Percentiles rank a stretch among this genome's conserved stretches.
Evolutionary conservation across 2,797 vertebrate genomes (phyloP).

Genomic region (Mormyrus hasselquistii): DNA sequence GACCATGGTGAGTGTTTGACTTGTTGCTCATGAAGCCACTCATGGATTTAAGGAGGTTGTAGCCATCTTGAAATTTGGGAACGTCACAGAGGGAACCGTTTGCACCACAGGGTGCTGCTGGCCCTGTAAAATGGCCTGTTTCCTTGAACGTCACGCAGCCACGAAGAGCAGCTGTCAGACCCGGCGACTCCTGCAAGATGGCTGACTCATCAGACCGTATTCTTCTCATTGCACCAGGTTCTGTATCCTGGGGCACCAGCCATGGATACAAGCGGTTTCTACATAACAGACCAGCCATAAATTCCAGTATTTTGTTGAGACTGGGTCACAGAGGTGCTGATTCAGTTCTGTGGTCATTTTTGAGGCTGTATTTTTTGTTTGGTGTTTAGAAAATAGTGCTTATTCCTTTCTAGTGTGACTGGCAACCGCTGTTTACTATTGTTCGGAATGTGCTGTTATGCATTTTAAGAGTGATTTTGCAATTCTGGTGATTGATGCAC

Average conservation of each 20-base stretch:
- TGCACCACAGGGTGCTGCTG: not conserved
- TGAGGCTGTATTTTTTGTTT: not conserved
- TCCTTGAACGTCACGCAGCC: not conserved
- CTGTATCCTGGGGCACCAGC: not conserved
- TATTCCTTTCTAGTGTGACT: not conserved
- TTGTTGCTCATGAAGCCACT: not conserved
- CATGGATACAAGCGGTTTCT: not conserved
- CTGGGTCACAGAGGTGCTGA: not conserved
- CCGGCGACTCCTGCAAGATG: not conserved
- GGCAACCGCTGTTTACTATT: not conserved
- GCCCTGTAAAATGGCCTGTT: not conserved
- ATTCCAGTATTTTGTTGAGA: not conserved
- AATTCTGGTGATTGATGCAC: not conserved
- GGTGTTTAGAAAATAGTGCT: not conserved
- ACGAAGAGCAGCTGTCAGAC: not conserved
- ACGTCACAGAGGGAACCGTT: not conserved
- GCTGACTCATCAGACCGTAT: not conserved
- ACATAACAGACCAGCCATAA: not conserved
- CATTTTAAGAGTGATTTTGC: not conserved
- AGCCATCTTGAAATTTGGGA: not conserved
- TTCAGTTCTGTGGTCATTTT: not conserved
- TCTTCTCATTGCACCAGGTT: not conserved
- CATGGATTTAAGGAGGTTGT: not conserved
- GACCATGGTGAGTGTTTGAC: not conserved
- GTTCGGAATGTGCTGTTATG: not conserved